Conservation (phyloP, 1,140 invertebrate genomes). For the Anastrepha obliqua region DNA sequence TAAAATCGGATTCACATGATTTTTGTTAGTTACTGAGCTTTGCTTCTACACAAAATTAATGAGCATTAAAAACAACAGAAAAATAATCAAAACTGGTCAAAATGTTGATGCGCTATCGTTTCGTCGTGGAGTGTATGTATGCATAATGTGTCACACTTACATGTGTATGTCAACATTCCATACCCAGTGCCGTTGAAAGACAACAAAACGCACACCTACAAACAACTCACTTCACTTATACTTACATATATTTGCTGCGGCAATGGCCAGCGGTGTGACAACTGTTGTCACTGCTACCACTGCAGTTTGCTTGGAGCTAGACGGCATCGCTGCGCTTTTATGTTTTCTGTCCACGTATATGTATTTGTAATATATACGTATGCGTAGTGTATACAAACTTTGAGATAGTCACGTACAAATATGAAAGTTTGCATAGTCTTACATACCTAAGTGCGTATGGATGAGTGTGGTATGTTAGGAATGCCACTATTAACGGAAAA, state of each 20-base stretch:
- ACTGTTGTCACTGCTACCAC: not conserved
- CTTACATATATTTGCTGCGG: not conserved
- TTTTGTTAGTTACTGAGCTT: no score
- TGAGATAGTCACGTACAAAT: no score
- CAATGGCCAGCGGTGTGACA: constrained; percentile 7
- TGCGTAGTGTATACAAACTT: no score
- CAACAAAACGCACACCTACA: not conserved
- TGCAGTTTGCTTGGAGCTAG: not conserved
- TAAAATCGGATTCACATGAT: no score
- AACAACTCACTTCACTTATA: not conserved
- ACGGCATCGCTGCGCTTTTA: not conserved
- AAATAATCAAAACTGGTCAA: no score
- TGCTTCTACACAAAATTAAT: no score
- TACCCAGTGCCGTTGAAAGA: not conserved
- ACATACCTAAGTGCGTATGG: no score
- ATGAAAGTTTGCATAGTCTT: no score
- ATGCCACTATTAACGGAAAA: no score
- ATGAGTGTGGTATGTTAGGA: not conserved
- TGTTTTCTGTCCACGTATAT: not conserved
- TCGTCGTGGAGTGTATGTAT: not conserved
- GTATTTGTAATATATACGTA: not conserved
- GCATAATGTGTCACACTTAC: not conserved
- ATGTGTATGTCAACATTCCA: not conserved
- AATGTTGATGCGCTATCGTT: no score
- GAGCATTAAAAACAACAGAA: no score